These are phyloP conservation scores for Lethocerus indicus DNA, from an alignment of 1,140 invertebrate genomes.

Conservation along the genomic window DNA sequence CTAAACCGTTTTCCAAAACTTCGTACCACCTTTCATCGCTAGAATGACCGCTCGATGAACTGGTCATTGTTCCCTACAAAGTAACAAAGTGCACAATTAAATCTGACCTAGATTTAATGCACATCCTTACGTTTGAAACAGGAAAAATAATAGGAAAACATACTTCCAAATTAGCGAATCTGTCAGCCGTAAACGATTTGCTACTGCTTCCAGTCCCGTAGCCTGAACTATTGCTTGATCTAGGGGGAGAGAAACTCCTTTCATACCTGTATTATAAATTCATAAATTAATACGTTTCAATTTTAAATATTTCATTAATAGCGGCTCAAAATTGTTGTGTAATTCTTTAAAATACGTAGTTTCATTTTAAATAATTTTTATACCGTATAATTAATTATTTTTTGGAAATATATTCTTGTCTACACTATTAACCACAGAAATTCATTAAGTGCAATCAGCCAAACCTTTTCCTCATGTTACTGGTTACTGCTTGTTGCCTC, in stretches of 20 bases:
- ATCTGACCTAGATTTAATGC: background rate
- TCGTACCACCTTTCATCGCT: slow-evolving; percentile 51
- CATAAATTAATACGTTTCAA: too few relatives aligned
- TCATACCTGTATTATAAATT: slow-evolving; percentile 33
- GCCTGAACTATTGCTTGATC: slow-evolving; percentile 64
- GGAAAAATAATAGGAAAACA: slow-evolving; percentile 1
- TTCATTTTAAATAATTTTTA: too few relatives aligned
- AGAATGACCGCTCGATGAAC: slow-evolving; percentile 44
- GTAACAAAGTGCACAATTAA: slow-evolving; percentile 2
- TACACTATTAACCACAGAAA: background rate
- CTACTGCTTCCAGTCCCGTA: slow-evolving; percentile 67
- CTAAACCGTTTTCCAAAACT: slow-evolving; percentile 24
- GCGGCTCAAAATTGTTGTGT: too few relatives aligned
- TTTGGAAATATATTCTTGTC: background rate
- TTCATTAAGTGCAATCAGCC: background rate
- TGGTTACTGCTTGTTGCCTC: slow-evolving; percentile 31
- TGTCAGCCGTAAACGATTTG: slow-evolving; percentile 39
- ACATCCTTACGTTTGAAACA: background rate
- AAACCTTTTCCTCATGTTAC: slow-evolving; percentile 38
- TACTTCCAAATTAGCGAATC: slow-evolving; percentile 12
- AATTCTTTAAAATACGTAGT: too few relatives aligned
- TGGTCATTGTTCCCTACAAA: slow-evolving; percentile 35
- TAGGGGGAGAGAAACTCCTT: slow-evolving; percentile 60
- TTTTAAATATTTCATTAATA: too few relatives aligned
- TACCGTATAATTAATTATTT: too few relatives aligned